Evolutionary conservation across 2,888 invertebrate genomes (phyloP).

Genomic region (Melanostoma scalare): DNA sequence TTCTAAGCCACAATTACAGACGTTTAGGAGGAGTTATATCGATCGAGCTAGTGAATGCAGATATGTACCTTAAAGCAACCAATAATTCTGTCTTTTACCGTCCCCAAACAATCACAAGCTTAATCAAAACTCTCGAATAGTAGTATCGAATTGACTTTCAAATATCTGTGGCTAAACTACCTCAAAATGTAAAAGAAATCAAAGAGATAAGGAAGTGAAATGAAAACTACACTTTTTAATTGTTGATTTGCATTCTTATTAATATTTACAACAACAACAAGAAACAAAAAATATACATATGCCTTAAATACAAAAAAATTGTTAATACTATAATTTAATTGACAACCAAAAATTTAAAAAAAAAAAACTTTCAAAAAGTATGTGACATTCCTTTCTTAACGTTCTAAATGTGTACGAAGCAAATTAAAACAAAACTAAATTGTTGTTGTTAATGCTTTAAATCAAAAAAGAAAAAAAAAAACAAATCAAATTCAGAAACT

Average conservation of each 20-base stretch:
- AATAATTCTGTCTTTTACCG: slow-evolving; percentile 3
- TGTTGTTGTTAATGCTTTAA: slow-evolving; percentile 42
- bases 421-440: slow-evolving; percentile 9
- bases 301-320: slow-evolving; percentile 55
- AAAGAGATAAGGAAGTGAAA: slow-evolving; percentile 49
- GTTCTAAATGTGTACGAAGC: slow-evolving; percentile 54
- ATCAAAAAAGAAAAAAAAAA: slow-evolving; percentile 15
- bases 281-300: slow-evolving; percentile 42
- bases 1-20: no score
- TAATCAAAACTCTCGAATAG: slow-evolving; percentile 65
- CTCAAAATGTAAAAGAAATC: slow-evolving; percentile 74
- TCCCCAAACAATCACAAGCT: slow-evolving; percentile 47
- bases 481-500: slow-evolving; percentile 24
- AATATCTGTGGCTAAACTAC: slow-evolving; percentile 74
- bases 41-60: not conserved
- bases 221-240: slow-evolving; percentile 32
- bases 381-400: slow-evolving; percentile 66
- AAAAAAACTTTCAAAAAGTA: slow-evolving; percentile 40
- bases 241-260: slow-evolving; percentile 64
- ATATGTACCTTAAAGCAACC: not conserved
- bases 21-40: no score
- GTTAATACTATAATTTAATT: slow-evolving; percentile 29
- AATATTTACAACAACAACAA: slow-evolving; percentile 26
- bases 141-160: slow-evolving; percentile 62
- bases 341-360: slow-evolving; percentile 7